A percentile compares a stretch with the other conserved stretches of the same genome.
phyloP scores from a whole-genome alignment of 2,113 vertebrate genomes.

The Leptobrachium leishanense region DNA sequence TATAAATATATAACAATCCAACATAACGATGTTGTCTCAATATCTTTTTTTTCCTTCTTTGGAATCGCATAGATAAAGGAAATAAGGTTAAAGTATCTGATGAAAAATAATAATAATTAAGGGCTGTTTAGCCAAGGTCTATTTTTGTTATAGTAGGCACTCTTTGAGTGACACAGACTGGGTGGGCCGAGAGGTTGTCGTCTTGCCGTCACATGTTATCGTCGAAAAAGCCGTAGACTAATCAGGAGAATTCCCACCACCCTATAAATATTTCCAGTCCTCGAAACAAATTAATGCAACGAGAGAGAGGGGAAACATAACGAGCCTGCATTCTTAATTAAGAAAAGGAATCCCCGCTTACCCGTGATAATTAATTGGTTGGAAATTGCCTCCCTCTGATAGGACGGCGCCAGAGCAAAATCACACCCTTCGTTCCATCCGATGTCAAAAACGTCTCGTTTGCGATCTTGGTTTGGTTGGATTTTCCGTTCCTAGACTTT shows the following conservation, averaged over 20 bases:
- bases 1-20: no score
- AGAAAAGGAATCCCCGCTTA: conserved; percentile 50
- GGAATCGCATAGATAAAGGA: no score
- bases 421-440: background rate
- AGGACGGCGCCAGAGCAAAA: conserved; percentile 37
- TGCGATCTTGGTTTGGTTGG: accelerated
- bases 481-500: conserved; percentile 1
- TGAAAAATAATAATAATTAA: no score
- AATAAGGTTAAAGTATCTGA: no score
- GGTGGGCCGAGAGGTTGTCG: conserved; percentile 25
- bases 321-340: conserved; percentile 35
- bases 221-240: conserved; percentile 26
- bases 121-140: background rate
- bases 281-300: conserved; percentile 40
- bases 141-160: background rate
- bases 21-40: no score
- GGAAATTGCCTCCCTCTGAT: conserved; percentile 64
- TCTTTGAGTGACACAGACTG: conserved; percentile 11
- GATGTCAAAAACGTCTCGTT: background rate
- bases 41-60: no score
- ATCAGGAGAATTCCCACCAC: conserved; percentile 26
- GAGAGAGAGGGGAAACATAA: conserved; percentile 30
- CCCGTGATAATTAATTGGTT: conserved; percentile 54
- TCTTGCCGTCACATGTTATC: conserved; percentile 34
- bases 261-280: conserved; percentile 2